Evolutionary conservation across 1,140 invertebrate species (phyloP).

Genomic region (Periplaneta americana): DNA sequence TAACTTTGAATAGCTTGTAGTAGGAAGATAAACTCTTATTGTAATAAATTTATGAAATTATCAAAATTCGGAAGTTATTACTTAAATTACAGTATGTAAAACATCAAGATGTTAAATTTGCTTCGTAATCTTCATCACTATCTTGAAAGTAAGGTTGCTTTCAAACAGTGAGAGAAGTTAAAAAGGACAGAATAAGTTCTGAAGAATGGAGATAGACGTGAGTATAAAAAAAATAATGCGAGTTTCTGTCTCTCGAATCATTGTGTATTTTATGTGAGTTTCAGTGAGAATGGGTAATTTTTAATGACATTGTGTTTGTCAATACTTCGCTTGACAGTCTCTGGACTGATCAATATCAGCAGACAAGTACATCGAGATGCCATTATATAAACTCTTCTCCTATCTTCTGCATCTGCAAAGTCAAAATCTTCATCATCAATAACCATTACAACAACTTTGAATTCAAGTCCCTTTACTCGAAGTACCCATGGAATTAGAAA

Average conservation of each 20-base stretch:
- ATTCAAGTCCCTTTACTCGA: constrained; percentile 35
- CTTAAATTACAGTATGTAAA: too few relatives aligned
- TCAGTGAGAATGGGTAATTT: constrained; percentile 24
- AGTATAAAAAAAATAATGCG: not conserved
- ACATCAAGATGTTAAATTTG: too few relatives aligned
- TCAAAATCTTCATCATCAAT: constrained; percentile 36
- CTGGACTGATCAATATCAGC: constrained; percentile 30
- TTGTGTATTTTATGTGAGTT: not conserved
- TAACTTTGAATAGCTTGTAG: too few relatives aligned
- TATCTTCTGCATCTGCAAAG: constrained; percentile 31
- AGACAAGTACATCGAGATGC: constrained; percentile 34
- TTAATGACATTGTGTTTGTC: constrained; percentile 25
- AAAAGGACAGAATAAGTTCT: too few relatives aligned
- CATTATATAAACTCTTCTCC: constrained; percentile 35
- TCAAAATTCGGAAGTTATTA: too few relatives aligned
- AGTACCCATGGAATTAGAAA: constrained; percentile 35
- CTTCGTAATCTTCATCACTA: too few relatives aligned
- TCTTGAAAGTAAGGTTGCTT: too few relatives aligned
- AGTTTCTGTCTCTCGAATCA: not conserved
- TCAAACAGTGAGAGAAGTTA: too few relatives aligned
- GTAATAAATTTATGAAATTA: too few relatives aligned
- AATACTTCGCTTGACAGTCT: constrained; percentile 24
- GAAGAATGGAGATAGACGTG: too few relatives aligned
- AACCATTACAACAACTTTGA: constrained; percentile 35
- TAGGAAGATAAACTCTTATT: too few relatives aligned